These are phyloP conservation scores for Atherinosoma microstoma DNA, from an alignment of 2,797 vertebrate genomes.

Conservation along the genomic window DNA sequence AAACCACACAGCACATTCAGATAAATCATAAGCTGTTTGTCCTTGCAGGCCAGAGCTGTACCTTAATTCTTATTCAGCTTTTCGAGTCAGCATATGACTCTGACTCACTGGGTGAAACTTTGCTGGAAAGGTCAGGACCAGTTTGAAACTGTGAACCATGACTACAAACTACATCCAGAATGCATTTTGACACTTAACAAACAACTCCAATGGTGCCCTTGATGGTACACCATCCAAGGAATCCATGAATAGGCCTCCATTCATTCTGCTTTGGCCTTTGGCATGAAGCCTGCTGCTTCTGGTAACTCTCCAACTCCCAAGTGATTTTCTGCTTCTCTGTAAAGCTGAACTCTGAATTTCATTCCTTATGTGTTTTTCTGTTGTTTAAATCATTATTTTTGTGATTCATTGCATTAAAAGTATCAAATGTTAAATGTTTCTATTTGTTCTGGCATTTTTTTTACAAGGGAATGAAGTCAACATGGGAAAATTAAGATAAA, in stretches of 20 bases:
- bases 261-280: constrained; percentile 54
- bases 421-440: constrained; percentile 36
- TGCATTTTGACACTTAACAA: constrained; percentile 64
- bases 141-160: constrained; percentile 57
- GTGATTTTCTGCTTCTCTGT: constrained; percentile 26
- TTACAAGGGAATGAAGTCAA: no score
- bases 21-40: constrained; percentile 24
- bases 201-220: constrained; percentile 62
- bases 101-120: constrained; percentile 42
- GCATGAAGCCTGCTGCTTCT: constrained; percentile 51
- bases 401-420: background rate
- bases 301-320: constrained; percentile 38
- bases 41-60: constrained; percentile 26
- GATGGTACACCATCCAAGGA: constrained; percentile 50
- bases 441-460: no score
- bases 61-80: constrained; percentile 57
- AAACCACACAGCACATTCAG: background rate
- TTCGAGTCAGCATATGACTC: constrained; percentile 47
- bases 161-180: constrained; percentile 51
- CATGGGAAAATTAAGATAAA: no score
- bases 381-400: background rate
- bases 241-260: constrained; percentile 68
- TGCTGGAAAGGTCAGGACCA: constrained; percentile 60
- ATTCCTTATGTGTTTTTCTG: background rate
- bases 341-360: constrained; percentile 22